Conservation (phyloP, 1,140 invertebrate genomes). For the Acromyrmex charruanus region DNA sequence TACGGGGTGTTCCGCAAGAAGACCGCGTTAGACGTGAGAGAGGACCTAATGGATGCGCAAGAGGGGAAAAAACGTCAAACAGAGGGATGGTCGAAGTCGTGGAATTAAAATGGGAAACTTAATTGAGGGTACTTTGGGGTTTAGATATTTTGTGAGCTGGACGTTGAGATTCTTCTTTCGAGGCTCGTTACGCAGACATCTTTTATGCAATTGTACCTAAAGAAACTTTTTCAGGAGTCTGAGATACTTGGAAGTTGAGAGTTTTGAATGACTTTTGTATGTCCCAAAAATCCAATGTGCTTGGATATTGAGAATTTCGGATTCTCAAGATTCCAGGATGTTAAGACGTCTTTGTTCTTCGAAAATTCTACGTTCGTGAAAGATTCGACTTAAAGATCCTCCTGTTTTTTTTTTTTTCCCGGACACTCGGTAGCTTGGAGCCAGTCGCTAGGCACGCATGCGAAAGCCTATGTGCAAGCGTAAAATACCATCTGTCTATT, state of each 20-base stretch:
- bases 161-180: no score
- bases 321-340: not conserved
- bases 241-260: not conserved
- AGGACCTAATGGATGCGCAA: not conserved
- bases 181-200: not conserved
- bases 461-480: conserved; percentile 58
- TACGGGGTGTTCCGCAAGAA: conserved; percentile 52
- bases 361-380: not conserved
- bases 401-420: conserved; percentile 3
- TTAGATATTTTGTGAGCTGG: not conserved
- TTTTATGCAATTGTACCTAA: not conserved
- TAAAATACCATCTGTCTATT: conserved; percentile 71
- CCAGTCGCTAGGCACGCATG: conserved; percentile 72
- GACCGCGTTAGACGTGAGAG: not conserved
- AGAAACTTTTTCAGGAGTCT: not conserved
- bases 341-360: not conserved
- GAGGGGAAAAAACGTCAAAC: conserved; percentile 10
- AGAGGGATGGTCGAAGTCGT: not conserved
- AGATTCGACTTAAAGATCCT: not conserved
- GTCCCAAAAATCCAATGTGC: not conserved
- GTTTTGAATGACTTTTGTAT: not conserved
- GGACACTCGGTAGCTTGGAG: conserved; percentile 35
- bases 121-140: not conserved
- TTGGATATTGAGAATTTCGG: not conserved
- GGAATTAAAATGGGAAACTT: conserved; percentile 11